Evolutionary conservation across 1,140 invertebrate genomes (phyloP).

Genomic region (Macrotrachela quadricornifera): DNA sequence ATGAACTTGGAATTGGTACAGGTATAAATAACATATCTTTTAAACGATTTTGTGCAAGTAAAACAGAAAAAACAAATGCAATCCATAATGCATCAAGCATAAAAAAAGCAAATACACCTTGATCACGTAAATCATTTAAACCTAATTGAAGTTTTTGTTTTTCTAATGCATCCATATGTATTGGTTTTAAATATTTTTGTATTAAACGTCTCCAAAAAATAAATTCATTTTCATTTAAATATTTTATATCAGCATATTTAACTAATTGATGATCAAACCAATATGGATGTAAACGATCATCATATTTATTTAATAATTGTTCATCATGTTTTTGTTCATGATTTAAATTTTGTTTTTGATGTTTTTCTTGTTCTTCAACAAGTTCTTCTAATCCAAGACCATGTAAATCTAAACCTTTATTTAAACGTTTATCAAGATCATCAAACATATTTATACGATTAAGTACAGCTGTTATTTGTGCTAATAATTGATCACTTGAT

Average conservation of each 20-base stretch:
- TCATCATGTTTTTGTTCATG: no score
- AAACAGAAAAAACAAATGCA: slow-evolving; percentile 83
- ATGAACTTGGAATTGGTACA: slow-evolving; percentile 6
- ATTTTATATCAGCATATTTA: slow-evolving; percentile 5
- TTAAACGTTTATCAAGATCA: slow-evolving; percentile 4
- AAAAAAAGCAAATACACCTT: slow-evolving; percentile 82
- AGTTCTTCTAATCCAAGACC: no score
- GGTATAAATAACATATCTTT: slow-evolving; percentile 18
- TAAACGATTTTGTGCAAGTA: slow-evolving; percentile 16
- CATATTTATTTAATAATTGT: no score
- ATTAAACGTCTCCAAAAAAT: slow-evolving; percentile 80
- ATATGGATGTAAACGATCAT: no score
- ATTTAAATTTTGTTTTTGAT: no score
- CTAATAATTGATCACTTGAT: slow-evolving; percentile 7
- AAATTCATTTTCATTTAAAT: slow-evolving; percentile 39
- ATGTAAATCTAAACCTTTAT: no score
- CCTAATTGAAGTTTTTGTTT: slow-evolving; percentile 54
- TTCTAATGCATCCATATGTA: slow-evolving; percentile 70
- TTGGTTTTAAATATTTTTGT: slow-evolving; percentile 76
- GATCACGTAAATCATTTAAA: slow-evolving; percentile 52
- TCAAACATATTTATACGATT: slow-evolving; percentile 2
- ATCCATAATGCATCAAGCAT: slow-evolving; percentile 95
- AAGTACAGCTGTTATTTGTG: slow-evolving; percentile 4
- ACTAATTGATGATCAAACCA: neutral
- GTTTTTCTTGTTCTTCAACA: no score